These are phyloP conservation scores for Melanogrammus aeglefinus DNA, from an alignment of 2,797 vertebrate genomes.

Conservation along the genomic window DNA sequence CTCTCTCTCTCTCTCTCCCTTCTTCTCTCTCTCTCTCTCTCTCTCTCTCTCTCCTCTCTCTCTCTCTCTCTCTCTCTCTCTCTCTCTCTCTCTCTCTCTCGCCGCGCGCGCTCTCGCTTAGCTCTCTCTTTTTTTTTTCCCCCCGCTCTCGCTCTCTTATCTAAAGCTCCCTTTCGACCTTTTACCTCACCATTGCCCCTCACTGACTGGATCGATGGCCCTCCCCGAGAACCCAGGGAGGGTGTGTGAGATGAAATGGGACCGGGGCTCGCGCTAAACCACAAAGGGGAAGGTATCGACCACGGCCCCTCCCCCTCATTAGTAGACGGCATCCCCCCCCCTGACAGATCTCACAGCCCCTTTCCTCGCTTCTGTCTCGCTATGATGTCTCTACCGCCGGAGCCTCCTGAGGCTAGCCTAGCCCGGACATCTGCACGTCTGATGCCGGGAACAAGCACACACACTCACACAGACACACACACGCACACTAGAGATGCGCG, in stretches of 20 bases:
- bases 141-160: too few relatives aligned
- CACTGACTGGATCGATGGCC: conserved; percentile 36
- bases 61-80: neutral
- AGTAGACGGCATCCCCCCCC: conserved; percentile 21
- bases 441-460: neutral
- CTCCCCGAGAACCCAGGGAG: conserved; percentile 35
- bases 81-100: neutral
- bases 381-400: too few relatives aligned
- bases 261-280: conserved; percentile 29
- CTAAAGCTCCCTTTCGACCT: too few relatives aligned
- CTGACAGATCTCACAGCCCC: conserved; percentile 22
- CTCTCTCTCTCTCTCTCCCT: conserved; percentile 16
- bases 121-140: too few relatives aligned
- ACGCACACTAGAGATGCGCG: neutral
- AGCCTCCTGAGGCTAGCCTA: too few relatives aligned
- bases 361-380: neutral
- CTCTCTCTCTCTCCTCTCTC: neutral
- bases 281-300: conserved; percentile 8
- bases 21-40: neutral
- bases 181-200: neutral
- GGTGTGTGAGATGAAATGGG: conserved; percentile 19
- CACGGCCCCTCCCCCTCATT: conserved; percentile 5
- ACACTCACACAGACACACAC: conserved; percentile 4
- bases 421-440: too few relatives aligned
- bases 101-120: too few relatives aligned